Base-by-base conservation (phyloP, 2,113 vertebrate genomes). In the Alectura lathami region DNA sequence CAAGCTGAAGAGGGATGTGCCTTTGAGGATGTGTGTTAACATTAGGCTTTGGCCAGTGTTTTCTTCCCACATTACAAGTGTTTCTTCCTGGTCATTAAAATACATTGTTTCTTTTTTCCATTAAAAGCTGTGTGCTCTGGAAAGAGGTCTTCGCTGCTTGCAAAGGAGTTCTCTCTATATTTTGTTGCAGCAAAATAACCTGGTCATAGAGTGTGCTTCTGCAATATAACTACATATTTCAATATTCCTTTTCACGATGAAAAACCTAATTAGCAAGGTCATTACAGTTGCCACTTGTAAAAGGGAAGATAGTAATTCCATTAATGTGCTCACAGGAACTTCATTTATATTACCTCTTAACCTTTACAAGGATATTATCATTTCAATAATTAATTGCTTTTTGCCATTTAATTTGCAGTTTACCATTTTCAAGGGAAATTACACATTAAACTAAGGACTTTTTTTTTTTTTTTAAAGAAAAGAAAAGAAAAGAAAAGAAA, bases 381-480 rank as follows among this genome's bases (percentile, higher is more conserved):
- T 94, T 97, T 94, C 57, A 95, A 93, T 80, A 97, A 96, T 96
- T 96, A 97, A 95, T 93, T 96, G 89, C 88, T 86, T 93, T 96
- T 91, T 95, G 80, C 89, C 64, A 76, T 94, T 95, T 96, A 96
- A 96, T 97, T 97, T 94, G 90, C 80, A 59, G 83, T 94, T 92
- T 96, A 92, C 95, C 86, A 78, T 96, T 97, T 96, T 93, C 81
- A 91, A 92, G 75, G 72, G 85, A 96, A 97, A 96, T 95, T 92
- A 30, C 24, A 53, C 53, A 84, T 74, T 92, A 93, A 94, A 86
- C 73, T 1, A 18, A 59, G 56, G 68, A 21, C 29, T 45, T 38
- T 78, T 50, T 64, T 57, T 89, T 48, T 11, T 51, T 79, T n/a
- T n/a, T n/a, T n/a, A n/a, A n/a, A n/a, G n/a, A n/a, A n/a, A n/a